These are phyloP conservation scores for Steinernema scapterisci DNA, from an alignment of 2,888 invertebrate genomes.

Conservation along the genomic window DNA sequence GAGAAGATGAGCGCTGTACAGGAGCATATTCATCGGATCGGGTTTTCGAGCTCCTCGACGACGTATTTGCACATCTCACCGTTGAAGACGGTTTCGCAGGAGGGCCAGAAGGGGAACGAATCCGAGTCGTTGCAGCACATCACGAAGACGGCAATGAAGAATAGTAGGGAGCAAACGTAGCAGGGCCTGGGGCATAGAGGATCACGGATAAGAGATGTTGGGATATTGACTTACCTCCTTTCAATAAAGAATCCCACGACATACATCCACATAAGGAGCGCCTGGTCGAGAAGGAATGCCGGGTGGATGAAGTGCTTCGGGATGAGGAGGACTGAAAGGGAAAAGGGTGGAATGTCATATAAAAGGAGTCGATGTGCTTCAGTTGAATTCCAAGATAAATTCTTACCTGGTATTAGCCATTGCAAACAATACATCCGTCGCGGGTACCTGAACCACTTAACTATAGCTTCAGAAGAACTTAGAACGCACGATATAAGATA, in stretches of 20 bases:
- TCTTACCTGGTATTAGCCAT: slow-evolving; percentile 82
- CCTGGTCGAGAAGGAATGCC: slow-evolving; percentile 85
- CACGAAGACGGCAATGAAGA: slow-evolving; percentile 88
- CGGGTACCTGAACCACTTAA: not conserved
- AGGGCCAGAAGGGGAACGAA: slow-evolving; percentile 86
- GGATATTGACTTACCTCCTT: slow-evolving; percentile 72
- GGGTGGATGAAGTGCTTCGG: slow-evolving; percentile 88
- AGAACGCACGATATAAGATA: not conserved
- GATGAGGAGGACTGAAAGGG: slow-evolving; percentile 74
- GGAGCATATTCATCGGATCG: not conserved
- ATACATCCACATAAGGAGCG: slow-evolving; percentile 95
- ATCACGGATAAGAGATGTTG: too few relatives aligned
- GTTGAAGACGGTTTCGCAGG: slow-evolving; percentile 56
- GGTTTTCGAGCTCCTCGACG: slow-evolving; percentile 4
- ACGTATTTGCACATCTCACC: slow-evolving; percentile 54
- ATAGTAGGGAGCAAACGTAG: slow-evolving; percentile 93
- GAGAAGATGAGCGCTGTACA: not conserved
- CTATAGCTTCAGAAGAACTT: not conserved
- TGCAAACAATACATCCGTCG: slow-evolving; percentile 88
- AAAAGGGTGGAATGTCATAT: not conserved
- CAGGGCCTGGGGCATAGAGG: slow-evolving; percentile 78
- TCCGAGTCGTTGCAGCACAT: slow-evolving; percentile 95
- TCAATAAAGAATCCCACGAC: slow-evolving; percentile 94
- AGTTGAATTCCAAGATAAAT: slow-evolving; percentile 90
- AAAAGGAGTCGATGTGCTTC: slow-evolving; percentile 74